These are phyloP conservation scores for Spodoptera picta DNA, from an alignment of 2,888 invertebrate species.

Conservation along the genomic window DNA sequence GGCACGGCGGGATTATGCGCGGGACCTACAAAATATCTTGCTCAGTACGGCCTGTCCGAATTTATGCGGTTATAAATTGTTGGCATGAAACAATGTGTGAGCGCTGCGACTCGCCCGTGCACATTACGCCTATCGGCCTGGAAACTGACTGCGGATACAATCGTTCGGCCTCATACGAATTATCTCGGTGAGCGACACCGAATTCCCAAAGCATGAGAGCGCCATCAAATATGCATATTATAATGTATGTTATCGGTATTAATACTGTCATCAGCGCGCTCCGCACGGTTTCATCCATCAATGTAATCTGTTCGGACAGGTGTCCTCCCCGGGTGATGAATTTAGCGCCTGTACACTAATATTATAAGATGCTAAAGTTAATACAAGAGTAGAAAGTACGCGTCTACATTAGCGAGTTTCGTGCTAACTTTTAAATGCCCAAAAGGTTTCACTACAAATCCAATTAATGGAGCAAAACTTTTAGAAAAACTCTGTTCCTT, in stretches of 20 bases:
- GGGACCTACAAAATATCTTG: slow-evolving; percentile 66
- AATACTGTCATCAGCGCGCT: slow-evolving; percentile 39
- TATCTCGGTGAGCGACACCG: slow-evolving; percentile 70
- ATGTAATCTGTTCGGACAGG: slow-evolving; percentile 34
- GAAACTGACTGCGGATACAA: slow-evolving; percentile 73
- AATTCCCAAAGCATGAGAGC: slow-evolving; percentile 71
- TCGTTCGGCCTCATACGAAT: slow-evolving; percentile 72
- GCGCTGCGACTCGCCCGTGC: slow-evolving; percentile 52
- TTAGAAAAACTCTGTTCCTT: neutral
- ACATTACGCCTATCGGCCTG: slow-evolving; percentile 65
- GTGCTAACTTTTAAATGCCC: too few relatives aligned
- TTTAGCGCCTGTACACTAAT: slow-evolving; percentile 19
- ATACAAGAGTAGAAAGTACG: slow-evolving; percentile 2
- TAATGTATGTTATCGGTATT: slow-evolving; percentile 57
- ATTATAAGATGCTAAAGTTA: slow-evolving; percentile 12
- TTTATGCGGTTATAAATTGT: slow-evolving; percentile 74
- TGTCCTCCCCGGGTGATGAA: slow-evolving; percentile 33
- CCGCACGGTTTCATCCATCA: slow-evolving; percentile 39
- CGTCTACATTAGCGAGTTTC: neutral
- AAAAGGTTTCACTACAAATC: too few relatives aligned
- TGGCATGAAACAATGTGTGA: slow-evolving; percentile 69
- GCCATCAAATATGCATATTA: slow-evolving; percentile 63
- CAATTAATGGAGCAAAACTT: too few relatives aligned
- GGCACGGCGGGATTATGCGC: slow-evolving; percentile 58
- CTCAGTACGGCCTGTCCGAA: slow-evolving; percentile 63